phyloP scores from a whole-genome alignment of 2,113 vertebrate species.

The Tragelaphus imberbis region DNA sequence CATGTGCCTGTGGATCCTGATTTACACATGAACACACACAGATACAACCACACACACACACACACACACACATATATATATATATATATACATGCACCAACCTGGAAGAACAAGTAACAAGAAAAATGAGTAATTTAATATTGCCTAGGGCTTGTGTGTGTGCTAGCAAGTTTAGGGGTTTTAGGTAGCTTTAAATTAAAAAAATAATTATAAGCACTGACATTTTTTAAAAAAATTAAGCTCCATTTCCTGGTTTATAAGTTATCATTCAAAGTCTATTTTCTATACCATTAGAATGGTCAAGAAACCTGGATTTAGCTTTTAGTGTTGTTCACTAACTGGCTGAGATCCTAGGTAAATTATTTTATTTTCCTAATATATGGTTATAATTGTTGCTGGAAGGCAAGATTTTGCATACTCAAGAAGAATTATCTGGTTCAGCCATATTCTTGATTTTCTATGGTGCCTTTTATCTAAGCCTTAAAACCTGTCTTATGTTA shows the following conservation, averaged over 20 bases:
- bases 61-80: too few species aligned
- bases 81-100: background rate
- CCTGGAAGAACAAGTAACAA: constrained; percentile 48
- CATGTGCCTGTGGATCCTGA: constrained; percentile 1
- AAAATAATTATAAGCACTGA: background rate
- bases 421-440: background rate
- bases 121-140: constrained; percentile 58
- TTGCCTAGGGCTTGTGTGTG: constrained; percentile 53
- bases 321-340: background rate
- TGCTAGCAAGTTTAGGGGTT: constrained; percentile 33
- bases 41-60: background rate
- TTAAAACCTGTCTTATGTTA: background rate
- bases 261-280: background rate
- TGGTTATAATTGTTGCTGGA: background rate
- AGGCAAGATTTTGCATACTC: background rate
- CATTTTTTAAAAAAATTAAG: constrained; percentile 62
- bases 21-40: background rate
- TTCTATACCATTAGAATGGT: background rate
- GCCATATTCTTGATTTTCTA: background rate
- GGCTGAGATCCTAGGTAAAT: background rate
- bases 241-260: constrained; percentile 67
- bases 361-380: constrained; percentile 21
- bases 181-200: constrained; percentile 55
- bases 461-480: background rate
- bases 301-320: background rate